Percentiles rank a stretch among this genome's conserved stretches.
Evolutionary conservation across 2,888 invertebrate species (phyloP).

Genomic region (Cremastinae sp.): DNA sequence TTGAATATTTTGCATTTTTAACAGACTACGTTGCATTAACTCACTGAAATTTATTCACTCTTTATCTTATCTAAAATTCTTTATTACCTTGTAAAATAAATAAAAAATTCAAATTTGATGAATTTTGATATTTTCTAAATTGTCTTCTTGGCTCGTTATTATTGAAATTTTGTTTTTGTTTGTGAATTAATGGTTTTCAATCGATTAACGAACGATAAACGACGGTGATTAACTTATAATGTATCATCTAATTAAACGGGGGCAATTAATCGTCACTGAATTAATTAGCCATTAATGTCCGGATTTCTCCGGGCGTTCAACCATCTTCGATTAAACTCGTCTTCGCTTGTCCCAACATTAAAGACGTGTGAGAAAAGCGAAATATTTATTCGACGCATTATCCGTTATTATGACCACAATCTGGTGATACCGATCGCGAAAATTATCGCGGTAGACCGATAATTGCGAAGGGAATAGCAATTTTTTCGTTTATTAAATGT

Average conservation of each 20-base stretch:
- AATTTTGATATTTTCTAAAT: neutral
- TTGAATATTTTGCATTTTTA: no score
- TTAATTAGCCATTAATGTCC: conserved; percentile 46
- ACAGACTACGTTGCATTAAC: no score
- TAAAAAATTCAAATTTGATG: no score
- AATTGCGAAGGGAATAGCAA: conserved; percentile 34
- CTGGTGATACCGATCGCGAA: conserved; percentile 30
- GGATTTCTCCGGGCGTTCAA: neutral
- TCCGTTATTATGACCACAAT: conserved; percentile 37
- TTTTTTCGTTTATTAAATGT: conserved; percentile 19
- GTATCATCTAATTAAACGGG: conserved; percentile 73
- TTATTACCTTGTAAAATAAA: no score
- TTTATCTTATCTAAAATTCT: no score
- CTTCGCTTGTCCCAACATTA: neutral
- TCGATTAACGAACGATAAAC: conserved; percentile 65
- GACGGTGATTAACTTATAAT: conserved; percentile 69
- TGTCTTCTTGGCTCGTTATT: neutral
- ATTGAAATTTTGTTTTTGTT: neutral
- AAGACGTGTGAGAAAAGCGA: conserved; percentile 29
- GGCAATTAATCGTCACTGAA: conserved; percentile 66
- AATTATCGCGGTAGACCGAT: conserved; percentile 47
- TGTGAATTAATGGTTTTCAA: conserved; percentile 30
- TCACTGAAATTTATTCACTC: no score
- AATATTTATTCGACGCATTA: conserved; percentile 24
- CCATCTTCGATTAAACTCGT: conserved; percentile 1